Base-by-base conservation (phyloP, 1,140 invertebrate species). In the Bombus confusus region DNA sequence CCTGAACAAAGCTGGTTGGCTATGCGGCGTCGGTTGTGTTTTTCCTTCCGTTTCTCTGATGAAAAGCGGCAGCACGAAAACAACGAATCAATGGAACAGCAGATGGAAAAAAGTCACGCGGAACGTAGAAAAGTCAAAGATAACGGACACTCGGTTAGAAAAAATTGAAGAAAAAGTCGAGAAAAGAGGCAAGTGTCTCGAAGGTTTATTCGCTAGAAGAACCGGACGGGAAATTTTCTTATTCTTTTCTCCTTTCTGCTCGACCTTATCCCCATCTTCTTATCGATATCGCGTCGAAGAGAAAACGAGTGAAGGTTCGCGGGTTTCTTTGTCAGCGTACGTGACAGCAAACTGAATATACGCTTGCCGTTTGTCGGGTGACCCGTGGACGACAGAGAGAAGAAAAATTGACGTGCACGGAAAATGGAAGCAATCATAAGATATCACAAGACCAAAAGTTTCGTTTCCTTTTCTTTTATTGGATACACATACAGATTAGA, bases 301-400 rank as follows among this genome's bases (percentile, higher is more conserved):
- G 57, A 57, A 74, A 80, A 72, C 34, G 57, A 28, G 39, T 0
- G 2, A n/a, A 28, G 39, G 37, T 57, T 80, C 43, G 41, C 9
- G 25, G 34, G 9, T 57, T n/a, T 59, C 77, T 47, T 52, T 43
- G 25, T 34, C 39, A 9, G 4, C 12, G 39, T 64, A 85, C 83
- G 68, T 85, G 83, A 85, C 83, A 72, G 47, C 41, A 80, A 85
- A 85, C 41, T 85, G 52, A 71, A 69, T 77, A 6, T 80, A 41
- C 34, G 28, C 25, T 69, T 28, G 12, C 18, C 2, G 34, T 22
- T 6, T 37, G 2, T 0, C 8, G 47, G 75, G 2, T n/a, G 10
- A 9, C 9, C 15, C 9, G 8, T 39, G 47, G n/a, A 18, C n/a
- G 41, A 22, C 22, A 22, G 47, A 3, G 8, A 25, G 39, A 31